Evolutionary conservation across 2,113 vertebrate genomes (phyloP), one percentile per base, ranked within the genome.

Genomic region (Sinocyclocheilus anophthalmus): DNA sequence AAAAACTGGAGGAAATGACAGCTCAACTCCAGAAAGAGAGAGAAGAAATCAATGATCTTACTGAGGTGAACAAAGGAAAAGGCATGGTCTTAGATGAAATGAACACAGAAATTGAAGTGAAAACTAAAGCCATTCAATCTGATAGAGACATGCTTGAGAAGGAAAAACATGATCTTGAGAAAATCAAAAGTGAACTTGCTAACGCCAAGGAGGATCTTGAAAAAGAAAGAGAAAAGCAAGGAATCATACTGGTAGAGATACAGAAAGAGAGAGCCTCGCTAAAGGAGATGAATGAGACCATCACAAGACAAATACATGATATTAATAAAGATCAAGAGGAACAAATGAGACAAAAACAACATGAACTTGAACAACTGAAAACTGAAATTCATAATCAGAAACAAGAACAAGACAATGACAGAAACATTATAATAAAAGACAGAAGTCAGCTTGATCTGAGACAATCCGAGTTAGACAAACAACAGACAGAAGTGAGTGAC

Each of bases 251-350:
- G 39, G 53, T 70, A 79, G 85, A 92, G 37, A 87, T 92, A 45
- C 24, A 76, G 10, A 77, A 72, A 24, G n/a, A 76, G 45, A 76
- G n/a, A 76, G 42, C 30, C 3, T 7, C 0, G 1, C 48, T 50
- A 20, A 8, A 76, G 24, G n/a, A 76, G 14, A 76, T 53, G 48
- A 76, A 53, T 0, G 75, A 76, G 24, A 53, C 26, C n/a, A 53
- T 76, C 48, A 76, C 24, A 76, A 53, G 48, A 50, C 42, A 53
- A 11, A 76, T 57, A 77, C n/a, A 53, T 18, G 14, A 30, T 22
- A 85, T 90, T 13, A 76, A 88, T 22, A 76, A 88, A 22, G 39
- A 72, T 48, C 86, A 90, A 59, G 89, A 77, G 7, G 88, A 90
- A 16, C 65, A 92, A 89, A 88, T 91, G 1, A 76, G n/a, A 53